Percentiles rank a stretch among this genome's conserved stretches.
Evolutionary conservation across 2,888 invertebrate genomes (phyloP).

Genomic region (Ophion ellenae): DNA sequence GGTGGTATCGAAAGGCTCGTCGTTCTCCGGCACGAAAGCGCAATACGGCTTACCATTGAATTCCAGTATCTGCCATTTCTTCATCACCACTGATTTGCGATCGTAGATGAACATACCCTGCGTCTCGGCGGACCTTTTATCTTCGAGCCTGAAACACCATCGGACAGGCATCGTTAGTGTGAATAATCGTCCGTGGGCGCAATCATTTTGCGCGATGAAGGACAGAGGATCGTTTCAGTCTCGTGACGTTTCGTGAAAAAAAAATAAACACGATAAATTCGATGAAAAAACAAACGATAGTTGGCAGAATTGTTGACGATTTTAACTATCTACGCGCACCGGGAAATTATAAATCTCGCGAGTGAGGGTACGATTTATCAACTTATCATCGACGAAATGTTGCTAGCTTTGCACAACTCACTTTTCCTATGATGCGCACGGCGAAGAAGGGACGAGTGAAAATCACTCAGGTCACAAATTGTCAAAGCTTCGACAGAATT

Average conservation of each 20-base stretch:
- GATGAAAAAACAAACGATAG: not conserved
- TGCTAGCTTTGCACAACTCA: not conserved
- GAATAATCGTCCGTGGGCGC: not conserved
- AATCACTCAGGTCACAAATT: not conserved
- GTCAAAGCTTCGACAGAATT: slow-evolving; percentile 10
- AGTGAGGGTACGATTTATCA: not conserved
- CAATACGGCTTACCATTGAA: slow-evolving; percentile 82
- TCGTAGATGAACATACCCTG: slow-evolving; percentile 81
- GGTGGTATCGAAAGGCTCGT: slow-evolving; percentile 73
- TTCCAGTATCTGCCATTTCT: slow-evolving; percentile 82
- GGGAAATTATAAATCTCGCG: not conserved
- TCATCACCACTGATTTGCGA: slow-evolving; percentile 80
- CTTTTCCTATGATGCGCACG: not conserved
- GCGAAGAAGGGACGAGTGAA: not conserved
- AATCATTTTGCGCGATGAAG: not conserved
- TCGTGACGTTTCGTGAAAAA: not conserved
- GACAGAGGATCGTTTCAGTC: not conserved
- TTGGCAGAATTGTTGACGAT: not conserved
- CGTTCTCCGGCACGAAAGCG: slow-evolving; percentile 81
- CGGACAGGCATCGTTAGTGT: slow-evolving; percentile 63
- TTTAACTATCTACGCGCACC: not conserved
- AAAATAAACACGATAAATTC: not conserved
- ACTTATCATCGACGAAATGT: not conserved
- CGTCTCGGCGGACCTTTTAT: slow-evolving; percentile 62
- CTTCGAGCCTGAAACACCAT: slow-evolving; percentile 80